Base-by-base conservation (phyloP, 2,888 invertebrate genomes). In the Nematopogon swammerdamellus region DNA sequence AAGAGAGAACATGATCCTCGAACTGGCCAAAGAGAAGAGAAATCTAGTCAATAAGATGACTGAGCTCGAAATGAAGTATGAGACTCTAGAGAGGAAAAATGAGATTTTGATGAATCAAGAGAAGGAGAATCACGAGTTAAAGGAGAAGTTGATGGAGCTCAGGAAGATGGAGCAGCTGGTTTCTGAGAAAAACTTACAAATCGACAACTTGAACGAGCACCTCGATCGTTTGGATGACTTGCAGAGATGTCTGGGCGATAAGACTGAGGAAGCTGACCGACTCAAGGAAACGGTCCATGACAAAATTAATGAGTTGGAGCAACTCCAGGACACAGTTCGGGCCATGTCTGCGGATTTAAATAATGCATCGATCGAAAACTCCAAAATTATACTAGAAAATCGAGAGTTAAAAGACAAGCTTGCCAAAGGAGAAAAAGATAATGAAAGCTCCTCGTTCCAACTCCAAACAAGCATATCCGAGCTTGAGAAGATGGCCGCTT, bases 1-100 rank as follows among this genome's bases (percentile, higher is more conserved):
- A 52, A 73, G 82, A 53, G 83, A 83, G 57, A 81, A 83, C 49
- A 82, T 84, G 82, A 80, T 82, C 53, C 57, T 82, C 47, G 79
- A 80, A 62, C 62, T 85, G 29, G 79, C 82, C 4, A 82, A 81
- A 63, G 84, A 84, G 53, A 84, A 83, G 60, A 74, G 80, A 16
- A 80, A 76, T 52, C 58, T 84, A 50, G 80, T 82, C 1, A 71
- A 70, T 51, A 70, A 66, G 60, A 59, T 70, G 56, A 62, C 71
- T n/a, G 81, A 82, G 58, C 54, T 83, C 30, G 80, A 81, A 58
- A 69, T 80, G 16, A 82, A 77, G 59, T 68, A 76, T 43, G 71
- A 79, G 46, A 82, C 82, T 52, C 57, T 80, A 46, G 71, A 76
- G 50, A 75, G 70, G 53, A 70, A 71, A 53, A 79, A 74, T 53